Evolutionary conservation across 2,797 vertebrate species (phyloP), one percentile per base, ranked within the genome.

Genomic region (Coilia nasus): DNA sequence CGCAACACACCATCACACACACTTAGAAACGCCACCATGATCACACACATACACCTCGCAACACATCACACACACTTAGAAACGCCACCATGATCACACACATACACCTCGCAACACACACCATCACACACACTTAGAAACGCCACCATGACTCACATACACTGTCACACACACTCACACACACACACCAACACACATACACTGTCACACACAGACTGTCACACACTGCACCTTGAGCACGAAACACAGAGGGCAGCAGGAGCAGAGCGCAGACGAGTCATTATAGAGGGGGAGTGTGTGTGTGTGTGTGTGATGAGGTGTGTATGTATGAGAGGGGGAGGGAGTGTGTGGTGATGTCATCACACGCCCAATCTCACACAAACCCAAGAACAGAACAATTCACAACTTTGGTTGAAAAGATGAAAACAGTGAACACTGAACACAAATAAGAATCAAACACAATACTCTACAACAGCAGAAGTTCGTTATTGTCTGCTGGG

Each of bases 381-480:
- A 81, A 59, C 84, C 54, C 46, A 17, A 57, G 67, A 85, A 81
- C 23, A 23, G 21, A 84, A 17, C 28, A 50, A 35, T 28, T n/a
- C 44, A 84, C 23, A 31, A 57, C 46, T 82, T 82, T 82, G 56
- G 25, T 81, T 59, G 64, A 71, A n/a, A 82, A 85, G 62, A 35
- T 81, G 62, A 44, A 86, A 31, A 31, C 64, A 71, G 31, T 71
- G 0, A 71, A 71, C 64, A 35, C 64, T 71, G 5, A 71, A 71
- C 64, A 71, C 64, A 71, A 71, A 59, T 60, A 82, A 83, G 67
- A 64, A 57, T 54, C 47, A 57, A 80, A 54, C 62, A 71, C 67
- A 85, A 59, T 86, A 89, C 84, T 56, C 82, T 41, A 82, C 10
- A 6, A 28, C 64, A 71, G 28, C 25, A 71, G 64, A 28, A 17